Base-by-base conservation (phyloP, 1,140 invertebrate genomes). In the Apis cerana region DNA sequence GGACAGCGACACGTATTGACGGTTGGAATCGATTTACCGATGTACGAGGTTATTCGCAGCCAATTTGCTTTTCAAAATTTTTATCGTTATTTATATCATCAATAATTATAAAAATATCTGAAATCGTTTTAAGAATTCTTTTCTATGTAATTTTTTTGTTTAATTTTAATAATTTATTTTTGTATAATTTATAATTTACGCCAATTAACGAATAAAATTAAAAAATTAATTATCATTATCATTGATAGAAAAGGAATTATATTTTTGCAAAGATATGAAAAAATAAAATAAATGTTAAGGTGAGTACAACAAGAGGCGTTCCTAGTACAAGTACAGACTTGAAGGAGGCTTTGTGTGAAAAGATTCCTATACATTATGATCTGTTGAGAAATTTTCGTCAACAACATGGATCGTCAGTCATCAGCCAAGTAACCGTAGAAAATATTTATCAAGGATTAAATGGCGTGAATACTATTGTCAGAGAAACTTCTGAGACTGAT, bases 291-390 rank as follows among this genome's bases (percentile, higher is more conserved):
- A 68, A 68, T 70, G 50, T 70, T 52, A 83, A 92, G 90, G 75
- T 90, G n/a, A 92, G 88, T 72, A 90, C 70, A 64, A 92, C 89
- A 43, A 87, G 87, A 43, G 91, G 90, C 0, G 58, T 50, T 0
- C 90, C 91, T 2, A 93, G 91, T 69, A 88, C 85, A 0, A 91
- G 90, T 52, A 88, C 62, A 23, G 80, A 92, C 68, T 81, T 92
- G n/a, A 93, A 93, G 65, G 91, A 92, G 71, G 91, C 90, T 13
- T 75, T 92, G 0, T 86, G 88, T 61, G 92, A 93, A 59, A 93
- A 93, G 52, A 92, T 93, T 33, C 90, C 91, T 0, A 8, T 92
- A 7, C 89, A 93, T 33, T 87, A 93, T 23, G 92, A 93, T 67
- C 85, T 90, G 0, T 27, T 93, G 12, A 78, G 91, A 50, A 91